Evolutionary conservation across 2,113 vertebrate species (phyloP), one percentile per base, ranked within the genome.

Genomic region (Psittacus erithacus): DNA sequence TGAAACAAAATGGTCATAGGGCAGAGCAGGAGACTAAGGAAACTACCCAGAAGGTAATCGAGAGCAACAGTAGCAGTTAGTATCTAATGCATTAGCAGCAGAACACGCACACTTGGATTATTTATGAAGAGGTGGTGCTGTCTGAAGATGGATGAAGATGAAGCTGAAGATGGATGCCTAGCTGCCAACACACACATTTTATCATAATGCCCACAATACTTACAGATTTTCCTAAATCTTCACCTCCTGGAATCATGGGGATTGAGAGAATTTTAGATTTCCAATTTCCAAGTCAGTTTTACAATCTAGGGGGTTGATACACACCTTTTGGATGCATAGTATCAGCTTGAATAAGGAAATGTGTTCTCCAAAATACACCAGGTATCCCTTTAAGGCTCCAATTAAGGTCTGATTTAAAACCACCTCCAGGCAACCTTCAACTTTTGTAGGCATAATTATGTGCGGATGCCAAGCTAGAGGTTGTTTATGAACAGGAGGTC

Each of bases 31-130:
- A 91, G 59, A 93, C 87, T 46, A 90, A 82, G 63, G 84, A 90
- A 95, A 96, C 95, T 89, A 90, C 49, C 81, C 78, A 87, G 89
- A 93, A 82, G 80, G 78, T 75, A 90, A 94, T 57, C 63, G 77
- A 91, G 43, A 90, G 53, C 39, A 70, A 35, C 22, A 78, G 68
- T 9, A 86, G 79, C 33, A 82, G 62, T 55, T 74, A 68, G 15
- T 31, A 82, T 60, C 44, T 92, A 71, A 31, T 64, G 64, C 52
- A 92, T 35, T 35, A 55, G 39, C 3, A 12, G 64, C n/a, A 15
- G 60, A 83, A 88, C 4, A 3, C 5, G 11, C 52, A 79, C 15
- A 17, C 28, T 85, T n/a, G 3, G 27, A 25, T 79, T 87, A 91
- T 76, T 91, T 87, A 88, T 60, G n/a, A 83, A 78, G 76, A 86